Percentiles rank a stretch among this genome's conserved stretches.
phyloP scores from a whole-genome alignment of 1,140 invertebrate species.

The Batillaria attramentaria region DNA sequence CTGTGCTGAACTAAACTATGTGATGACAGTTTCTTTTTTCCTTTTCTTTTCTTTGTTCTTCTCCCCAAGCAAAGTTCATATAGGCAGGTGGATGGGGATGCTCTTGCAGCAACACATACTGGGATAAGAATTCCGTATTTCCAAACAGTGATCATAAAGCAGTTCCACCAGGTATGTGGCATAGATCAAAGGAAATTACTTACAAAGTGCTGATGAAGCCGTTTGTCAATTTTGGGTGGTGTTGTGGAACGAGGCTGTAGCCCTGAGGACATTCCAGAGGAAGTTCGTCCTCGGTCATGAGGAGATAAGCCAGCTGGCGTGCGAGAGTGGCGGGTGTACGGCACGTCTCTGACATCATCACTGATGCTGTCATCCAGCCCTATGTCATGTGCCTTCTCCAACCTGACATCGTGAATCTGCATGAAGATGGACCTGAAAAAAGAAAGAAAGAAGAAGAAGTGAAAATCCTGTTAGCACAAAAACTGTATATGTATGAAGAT shows the following conservation, averaged over 20 bases:
- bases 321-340: conserved; percentile 46
- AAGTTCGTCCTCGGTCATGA: conserved; percentile 43
- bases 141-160: not conserved
- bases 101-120: no score
- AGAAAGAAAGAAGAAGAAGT: not conserved
- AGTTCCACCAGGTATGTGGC: not conserved
- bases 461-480: not conserved
- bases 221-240: conserved; percentile 66
- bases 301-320: conserved; percentile 44
- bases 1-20: no score
- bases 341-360: conserved; percentile 40
- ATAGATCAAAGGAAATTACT: conserved; percentile 37
- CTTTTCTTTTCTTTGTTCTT: no score
- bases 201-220: conserved; percentile 66
- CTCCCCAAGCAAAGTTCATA: no score
- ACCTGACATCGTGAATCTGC: conserved; percentile 64
- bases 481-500: no score
- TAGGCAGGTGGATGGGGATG: no score
- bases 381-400: conserved; percentile 58
- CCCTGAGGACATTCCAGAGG: conserved; percentile 47
- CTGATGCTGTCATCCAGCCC: conserved; percentile 29
- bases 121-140: no score
- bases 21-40: no score
- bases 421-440: conserved; percentile 66
- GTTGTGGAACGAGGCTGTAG: conserved; percentile 49